phyloP scores from a whole-genome alignment of 2,113 vertebrate species.

The Syngnathus floridae region DNA sequence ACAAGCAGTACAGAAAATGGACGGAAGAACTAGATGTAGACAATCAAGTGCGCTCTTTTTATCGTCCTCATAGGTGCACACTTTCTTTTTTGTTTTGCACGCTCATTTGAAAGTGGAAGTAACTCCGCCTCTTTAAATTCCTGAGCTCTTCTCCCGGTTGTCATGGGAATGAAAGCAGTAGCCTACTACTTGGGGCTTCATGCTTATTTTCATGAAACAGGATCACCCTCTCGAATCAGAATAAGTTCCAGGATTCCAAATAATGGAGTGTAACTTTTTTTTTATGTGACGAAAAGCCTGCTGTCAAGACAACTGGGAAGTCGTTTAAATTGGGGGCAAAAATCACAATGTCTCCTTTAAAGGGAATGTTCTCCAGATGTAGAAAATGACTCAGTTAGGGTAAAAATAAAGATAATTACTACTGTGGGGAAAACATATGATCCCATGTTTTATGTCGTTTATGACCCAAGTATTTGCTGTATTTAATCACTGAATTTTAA shows the following conservation, averaged over 20 bases:
- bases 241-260: not conserved
- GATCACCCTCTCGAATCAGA: not conserved
- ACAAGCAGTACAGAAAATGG: not conserved
- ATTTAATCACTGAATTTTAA: not conserved
- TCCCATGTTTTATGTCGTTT: not conserved
- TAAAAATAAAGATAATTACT: not conserved
- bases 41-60: not conserved
- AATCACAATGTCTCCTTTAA: not conserved
- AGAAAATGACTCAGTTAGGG: constrained; percentile 1
- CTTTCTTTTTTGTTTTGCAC: not conserved
- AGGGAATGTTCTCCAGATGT: not conserved
- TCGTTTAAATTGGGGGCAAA: not conserved
- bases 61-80: not conserved
- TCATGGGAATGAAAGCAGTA: not conserved
- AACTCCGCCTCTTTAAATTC: too few species aligned
- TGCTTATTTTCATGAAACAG: not conserved
- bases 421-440: not conserved
- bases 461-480: not conserved
- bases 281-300: not conserved
- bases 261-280: not conserved
- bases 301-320: not conserved
- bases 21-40: not conserved
- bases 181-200: not conserved
- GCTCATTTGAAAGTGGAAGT: too few species aligned
- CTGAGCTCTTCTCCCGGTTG: not conserved